Conservation (phyloP, 1,140 invertebrate genomes). For the Rhopalosiphum padi region DNA sequence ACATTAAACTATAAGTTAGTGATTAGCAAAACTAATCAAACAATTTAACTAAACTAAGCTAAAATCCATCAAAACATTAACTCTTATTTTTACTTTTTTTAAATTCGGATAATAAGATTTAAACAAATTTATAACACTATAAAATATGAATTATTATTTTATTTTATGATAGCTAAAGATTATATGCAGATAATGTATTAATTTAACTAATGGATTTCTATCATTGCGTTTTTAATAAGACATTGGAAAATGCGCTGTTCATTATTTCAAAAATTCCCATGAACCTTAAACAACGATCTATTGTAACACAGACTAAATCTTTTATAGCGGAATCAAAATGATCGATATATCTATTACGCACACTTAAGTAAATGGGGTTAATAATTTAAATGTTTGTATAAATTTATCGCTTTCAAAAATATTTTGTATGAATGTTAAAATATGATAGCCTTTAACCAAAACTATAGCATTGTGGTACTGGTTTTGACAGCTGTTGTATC, state of each 20-base stretch:
- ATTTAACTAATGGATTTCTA: neutral
- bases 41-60: neutral
- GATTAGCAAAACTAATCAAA: constrained; percentile 8
- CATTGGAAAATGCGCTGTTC: neutral
- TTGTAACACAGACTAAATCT: neutral
- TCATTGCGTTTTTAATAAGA: neutral
- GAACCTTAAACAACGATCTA: neutral
- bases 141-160: neutral
- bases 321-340: neutral
- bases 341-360: neutral
- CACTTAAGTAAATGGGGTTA: neutral
- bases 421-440: neutral
- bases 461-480: neutral
- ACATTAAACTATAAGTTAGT: neutral
- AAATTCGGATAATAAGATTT: neutral
- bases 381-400: neutral
- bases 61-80: neutral
- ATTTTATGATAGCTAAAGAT: neutral
- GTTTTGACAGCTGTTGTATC: neutral
- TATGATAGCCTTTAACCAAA: neutral
- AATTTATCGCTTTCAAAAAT: neutral
- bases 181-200: neutral
- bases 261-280: neutral
- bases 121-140: neutral
- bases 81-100: neutral